Percentiles rank a stretch among this genome's conserved stretches.
These are phyloP conservation scores for Brachypodius melanocephalos DNA, from an alignment of 2,113 vertebrate genomes.

Conservation along the genomic window DNA sequence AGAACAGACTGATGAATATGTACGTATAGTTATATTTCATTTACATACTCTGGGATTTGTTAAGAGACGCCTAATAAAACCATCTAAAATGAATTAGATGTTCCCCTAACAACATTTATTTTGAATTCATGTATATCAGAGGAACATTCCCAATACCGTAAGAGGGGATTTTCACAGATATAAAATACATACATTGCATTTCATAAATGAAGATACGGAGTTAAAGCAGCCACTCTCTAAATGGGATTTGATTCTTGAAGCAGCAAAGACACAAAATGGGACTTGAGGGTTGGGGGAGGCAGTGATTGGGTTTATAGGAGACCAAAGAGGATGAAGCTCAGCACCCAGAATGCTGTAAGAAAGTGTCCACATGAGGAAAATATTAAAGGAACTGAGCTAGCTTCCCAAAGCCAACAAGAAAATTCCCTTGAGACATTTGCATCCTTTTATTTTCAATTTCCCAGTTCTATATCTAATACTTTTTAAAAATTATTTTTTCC, in stretches of 20 bases:
- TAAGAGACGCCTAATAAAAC: conserved; percentile 61
- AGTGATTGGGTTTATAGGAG: neutral
- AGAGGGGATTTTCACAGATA: neutral
- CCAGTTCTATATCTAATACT: neutral
- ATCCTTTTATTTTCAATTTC: neutral
- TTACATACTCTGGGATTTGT: conserved; percentile 66
- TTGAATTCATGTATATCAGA: conserved; percentile 37
- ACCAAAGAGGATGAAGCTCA: neutral
- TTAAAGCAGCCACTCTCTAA: neutral
- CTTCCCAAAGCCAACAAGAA: neutral
- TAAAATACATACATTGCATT: neutral
- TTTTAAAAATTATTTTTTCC: neutral
- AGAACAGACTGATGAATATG: conserved; percentile 71
- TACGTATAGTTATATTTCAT: conserved; percentile 65
- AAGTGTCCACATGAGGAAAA: neutral
- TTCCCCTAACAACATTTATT: conserved; percentile 55
- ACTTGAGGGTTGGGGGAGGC: neutral
- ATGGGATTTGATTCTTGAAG: neutral
- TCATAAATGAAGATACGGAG: neutral
- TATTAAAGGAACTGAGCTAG: neutral
- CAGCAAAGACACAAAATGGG: neutral
- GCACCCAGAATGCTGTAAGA: neutral
- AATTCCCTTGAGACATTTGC: neutral
- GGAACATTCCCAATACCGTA: conserved; percentile 14
- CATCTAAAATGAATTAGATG: conserved; percentile 55